These are phyloP conservation scores for Sylvicola fuscatus DNA, from an alignment of 2,888 invertebrate species.

Conservation along the genomic window DNA sequence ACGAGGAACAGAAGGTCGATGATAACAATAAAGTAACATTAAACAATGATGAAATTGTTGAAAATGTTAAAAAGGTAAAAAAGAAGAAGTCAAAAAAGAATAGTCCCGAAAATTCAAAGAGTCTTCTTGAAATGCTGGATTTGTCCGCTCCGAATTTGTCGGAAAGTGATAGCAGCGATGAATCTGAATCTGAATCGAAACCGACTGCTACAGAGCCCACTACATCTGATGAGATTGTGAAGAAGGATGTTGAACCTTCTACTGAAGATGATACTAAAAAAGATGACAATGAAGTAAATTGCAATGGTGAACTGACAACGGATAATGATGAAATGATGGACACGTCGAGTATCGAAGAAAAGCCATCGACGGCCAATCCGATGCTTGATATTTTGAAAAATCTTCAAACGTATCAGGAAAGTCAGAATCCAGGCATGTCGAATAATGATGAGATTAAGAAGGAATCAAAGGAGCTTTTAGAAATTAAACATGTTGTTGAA, in stretches of 20 bases:
- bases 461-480: neutral
- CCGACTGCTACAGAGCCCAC: constrained; percentile 4
- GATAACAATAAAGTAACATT: too few species aligned
- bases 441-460: constrained; percentile 5
- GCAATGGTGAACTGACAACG: constrained; percentile 11
- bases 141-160: constrained; percentile 66
- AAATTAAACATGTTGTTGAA: constrained; percentile 33
- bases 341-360: too few species aligned
- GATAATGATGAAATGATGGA: constrained; percentile 17
- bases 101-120: constrained; percentile 16
- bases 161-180: constrained; percentile 63
- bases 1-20: neutral
- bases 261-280: neutral
- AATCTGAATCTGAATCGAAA: constrained; percentile 29
- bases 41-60: constrained; percentile 6
- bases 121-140: constrained; percentile 42
- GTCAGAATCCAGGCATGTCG: constrained; percentile 5
- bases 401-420: constrained; percentile 15
- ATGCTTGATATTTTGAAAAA: constrained; percentile 19
- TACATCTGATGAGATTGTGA: neutral
- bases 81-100: constrained; percentile 21
- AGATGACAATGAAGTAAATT: constrained; percentile 1
- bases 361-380: constrained; percentile 2
- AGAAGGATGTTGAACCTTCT: constrained; percentile 1
- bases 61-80: constrained; percentile 14